Base-by-base conservation (phyloP, 2,113 vertebrate genomes). In the Zingel zingel region DNA sequence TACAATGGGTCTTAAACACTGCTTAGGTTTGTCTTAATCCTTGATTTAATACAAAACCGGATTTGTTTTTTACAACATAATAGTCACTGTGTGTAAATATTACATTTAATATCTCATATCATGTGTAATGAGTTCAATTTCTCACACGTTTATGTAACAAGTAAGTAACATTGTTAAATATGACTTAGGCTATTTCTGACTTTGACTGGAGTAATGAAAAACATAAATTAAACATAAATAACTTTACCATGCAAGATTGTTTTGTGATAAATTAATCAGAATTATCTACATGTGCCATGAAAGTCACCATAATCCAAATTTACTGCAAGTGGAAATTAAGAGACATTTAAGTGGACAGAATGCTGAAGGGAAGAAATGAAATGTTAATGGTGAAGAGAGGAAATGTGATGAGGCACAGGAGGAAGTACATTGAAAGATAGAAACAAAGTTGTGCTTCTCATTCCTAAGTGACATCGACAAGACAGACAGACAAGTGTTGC, bases 1-100 rank as follows among this genome's bases (percentile, higher is more conserved):
- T 66, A 62, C 14, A 86, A 47, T 14, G 5, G 3, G 4, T 30
- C 73, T 59, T n/a, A 59, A 72, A 47, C 39, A 13, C 25, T 57
- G 3, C 8, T 62, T n/a, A 14, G 5, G 3, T 59, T 66, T 66
- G 36, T 54, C 27, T 39, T 25, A 36, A 43, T 9, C 10, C 3
- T 15, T 59, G 21, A 16, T 70, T 39, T 70, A 23, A 45, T 36
- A 11, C 2, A 59, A 47, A 15, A 27, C 4, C 0, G n/a, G 39
- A 59, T 57, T 11, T 43, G 10, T 43, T 57, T 57, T 58, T 39
- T 67, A 27, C 54, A 53, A 33, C 16, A 27, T 18, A 18, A 43
- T 23, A 27, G 9, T 74, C n/a, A 4, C 48, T 64, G 23, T 58
- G 13, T 47, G 45, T 56, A 56, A 54, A 27, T 54, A 14, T 57